Base-by-base conservation (phyloP, 2,888 invertebrate genomes). In the Drosophila merina region DNA sequence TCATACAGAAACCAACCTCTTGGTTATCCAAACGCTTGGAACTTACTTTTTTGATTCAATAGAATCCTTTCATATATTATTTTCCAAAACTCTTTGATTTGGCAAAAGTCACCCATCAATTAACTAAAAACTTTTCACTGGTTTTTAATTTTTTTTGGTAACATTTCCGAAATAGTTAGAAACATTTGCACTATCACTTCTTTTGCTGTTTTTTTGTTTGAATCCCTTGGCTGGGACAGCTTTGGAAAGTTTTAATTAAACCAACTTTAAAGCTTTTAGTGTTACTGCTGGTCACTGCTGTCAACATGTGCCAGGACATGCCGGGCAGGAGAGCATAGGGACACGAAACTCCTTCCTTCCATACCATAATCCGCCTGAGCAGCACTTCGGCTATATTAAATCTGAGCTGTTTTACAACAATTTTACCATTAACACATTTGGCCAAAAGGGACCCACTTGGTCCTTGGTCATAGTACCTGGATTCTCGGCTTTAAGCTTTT, bases 191-290 rank as follows among this genome's bases (percentile, higher is more conserved):
- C 38, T 40, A 25, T n/a, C 52, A 8, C 45, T 66, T 31, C 54
- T 31, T 30, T 40, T n/a, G 26, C 12, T 28, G 28, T 4, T 12
- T 12, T 59, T 33, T 12, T 31, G 14, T 14, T 38, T 25, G 57
- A 50, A 50, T 57, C 57, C 50, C 50, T 57, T 28, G 40, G 33
- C 49, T 26, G 55, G 40, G 40, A 57, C 57, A 58, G 62, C 45
- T 67, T 67, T 44, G 20, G 42, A 72, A 80, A 84, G 59, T 84
- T 79, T 79, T 79, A 79, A 79, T 79, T 84, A 79, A 79, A 84
- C 76, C 71, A 84, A 81, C 81, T 81, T 80, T 76, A 84, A 66
- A 84, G 85, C 81, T 83, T 75, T 83, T 70, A 45, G 51, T 74
- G 76, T 60, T 69, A 48, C 58, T 76, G 77, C 60, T 62, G 57